Conservation (phyloP, 1,140 invertebrate species). For the Drosophila pandora region DNA sequence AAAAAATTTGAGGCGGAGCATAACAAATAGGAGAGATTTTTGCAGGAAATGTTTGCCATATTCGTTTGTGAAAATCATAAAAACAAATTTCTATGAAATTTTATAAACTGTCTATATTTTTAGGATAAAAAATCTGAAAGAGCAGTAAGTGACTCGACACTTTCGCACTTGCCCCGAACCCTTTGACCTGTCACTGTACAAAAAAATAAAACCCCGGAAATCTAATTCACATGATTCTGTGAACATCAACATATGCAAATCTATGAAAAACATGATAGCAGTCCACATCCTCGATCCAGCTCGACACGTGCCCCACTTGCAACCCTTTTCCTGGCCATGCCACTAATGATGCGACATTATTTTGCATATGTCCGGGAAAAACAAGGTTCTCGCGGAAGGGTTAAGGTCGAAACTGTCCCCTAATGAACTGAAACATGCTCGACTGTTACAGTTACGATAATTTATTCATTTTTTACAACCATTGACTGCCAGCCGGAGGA, state of each 20-base stretch:
- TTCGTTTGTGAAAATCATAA: not conserved
- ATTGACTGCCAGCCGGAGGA: constrained; percentile 58
- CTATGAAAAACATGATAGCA: constrained; percentile 18
- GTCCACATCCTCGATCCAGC: constrained; percentile 9
- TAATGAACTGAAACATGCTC: constrained; percentile 74
- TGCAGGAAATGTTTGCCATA: not conserved
- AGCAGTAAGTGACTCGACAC: constrained; percentile 14
- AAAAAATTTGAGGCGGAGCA: constrained; percentile 7
- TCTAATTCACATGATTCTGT: constrained; percentile 50
- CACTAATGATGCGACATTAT: constrained; percentile 79
- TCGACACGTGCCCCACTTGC: constrained; percentile 66
- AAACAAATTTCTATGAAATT: not conserved
- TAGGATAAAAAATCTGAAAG: not conserved
- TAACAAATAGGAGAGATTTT: constrained; percentile 19
- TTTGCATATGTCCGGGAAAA: constrained; percentile 61
- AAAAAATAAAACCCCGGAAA: constrained; percentile 41
- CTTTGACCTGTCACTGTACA: constrained; percentile 32
- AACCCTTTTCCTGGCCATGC: constrained; percentile 58
- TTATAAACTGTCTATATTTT: not conserved
- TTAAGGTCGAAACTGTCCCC: constrained; percentile 49
- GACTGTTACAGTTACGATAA: constrained; percentile 69
- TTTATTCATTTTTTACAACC: constrained; percentile 70
- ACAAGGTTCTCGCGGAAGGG: constrained; percentile 40
- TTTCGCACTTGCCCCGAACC: constrained; percentile 28
- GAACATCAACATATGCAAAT: constrained; percentile 72